Conservation (phyloP, 1,140 invertebrate genomes). For the Chrysopa pallens region DNA sequence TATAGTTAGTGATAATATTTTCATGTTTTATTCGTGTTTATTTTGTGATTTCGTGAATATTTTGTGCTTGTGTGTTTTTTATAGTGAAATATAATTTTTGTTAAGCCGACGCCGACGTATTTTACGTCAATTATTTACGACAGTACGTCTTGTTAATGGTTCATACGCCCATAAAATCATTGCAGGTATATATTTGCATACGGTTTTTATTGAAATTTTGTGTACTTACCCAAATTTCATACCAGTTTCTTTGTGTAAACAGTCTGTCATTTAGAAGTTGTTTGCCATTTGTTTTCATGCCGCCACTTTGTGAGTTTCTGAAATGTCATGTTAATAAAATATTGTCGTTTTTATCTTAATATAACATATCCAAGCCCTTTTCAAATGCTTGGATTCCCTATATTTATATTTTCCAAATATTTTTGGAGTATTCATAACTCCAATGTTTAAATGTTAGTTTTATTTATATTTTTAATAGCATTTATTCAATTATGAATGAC, state of each 20-base stretch:
- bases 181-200: slow-evolving; percentile 12
- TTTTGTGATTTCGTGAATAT: slow-evolving; percentile 15
- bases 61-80: slow-evolving; percentile 20
- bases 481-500: no score
- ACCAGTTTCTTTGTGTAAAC: slow-evolving; percentile 19
- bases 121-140: slow-evolving; percentile 12
- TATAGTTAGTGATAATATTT: slow-evolving; percentile 27
- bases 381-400: no score
- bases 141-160: slow-evolving; percentile 17
- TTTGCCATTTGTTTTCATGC: slow-evolving; percentile 16
- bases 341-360: no score
- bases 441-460: no score
- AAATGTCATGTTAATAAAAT: not conserved
- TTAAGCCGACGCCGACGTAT: slow-evolving; percentile 19
- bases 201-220: slow-evolving; percentile 2
- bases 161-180: slow-evolving; percentile 7
- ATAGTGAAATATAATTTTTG: slow-evolving; percentile 16
- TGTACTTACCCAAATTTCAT: slow-evolving; percentile 4
- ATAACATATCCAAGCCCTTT: no score
- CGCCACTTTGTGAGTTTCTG: not conserved
- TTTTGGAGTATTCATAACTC: no score
- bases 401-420: no score
- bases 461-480: no score
- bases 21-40: slow-evolving; percentile 21
- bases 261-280: not conserved